Base-by-base conservation (phyloP, 2,113 vertebrate genomes). In the Xenotilapia longispinis region DNA sequence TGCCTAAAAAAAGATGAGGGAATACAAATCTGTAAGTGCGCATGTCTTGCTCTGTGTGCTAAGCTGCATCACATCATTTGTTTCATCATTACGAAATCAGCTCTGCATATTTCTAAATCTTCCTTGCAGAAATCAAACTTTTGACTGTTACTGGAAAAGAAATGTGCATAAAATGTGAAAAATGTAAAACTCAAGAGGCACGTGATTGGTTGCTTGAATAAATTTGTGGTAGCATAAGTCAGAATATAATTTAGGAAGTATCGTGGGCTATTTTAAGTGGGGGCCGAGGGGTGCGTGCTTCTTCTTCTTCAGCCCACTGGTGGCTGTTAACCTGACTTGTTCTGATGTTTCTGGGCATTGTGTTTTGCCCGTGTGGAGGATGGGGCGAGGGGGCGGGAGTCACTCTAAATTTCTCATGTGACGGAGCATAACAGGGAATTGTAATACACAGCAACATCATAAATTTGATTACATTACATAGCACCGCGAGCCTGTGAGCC, bases 401-500 rank as follows among this genome's bases (percentile, higher is more conserved):
- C 89, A 88, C 86, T 94, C 84, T 81, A 88, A 81, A 94, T 95
- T 92, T 93, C 73, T 92, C 92, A 90, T 89, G 86, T 95, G 93
- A 94, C 75, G 54, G 91, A 87, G 90, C 91, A 94, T 94, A 94
- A 94, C 92, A 88, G 93, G 90, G 93, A 95, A 95, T 95, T 92
- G 92, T 95, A 95, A 95, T 92, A 94, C 93, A 95, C 94, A 94
- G 92, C 91, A 94, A 95, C 95, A 94, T 95, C 91, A 93, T 94
- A 93, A 87, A 95, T 95, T 90, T 94, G 94, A 95, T 96, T 95
- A 95, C 91, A 96, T 96, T 95, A 95, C 93, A 94, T 85, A 91
- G 91, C 89, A 87, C 84, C 89, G 91, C 89, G 63, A 93, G 93
- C 92, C 94, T 91, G 87, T 93, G 84, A 95, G 94, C 94, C 91